A percentile compares a stretch with the other conserved stretches of the same genome.
Evolutionary conservation across 2,888 invertebrate species (phyloP).

Genomic region (Alsophila aescularia): DNA sequence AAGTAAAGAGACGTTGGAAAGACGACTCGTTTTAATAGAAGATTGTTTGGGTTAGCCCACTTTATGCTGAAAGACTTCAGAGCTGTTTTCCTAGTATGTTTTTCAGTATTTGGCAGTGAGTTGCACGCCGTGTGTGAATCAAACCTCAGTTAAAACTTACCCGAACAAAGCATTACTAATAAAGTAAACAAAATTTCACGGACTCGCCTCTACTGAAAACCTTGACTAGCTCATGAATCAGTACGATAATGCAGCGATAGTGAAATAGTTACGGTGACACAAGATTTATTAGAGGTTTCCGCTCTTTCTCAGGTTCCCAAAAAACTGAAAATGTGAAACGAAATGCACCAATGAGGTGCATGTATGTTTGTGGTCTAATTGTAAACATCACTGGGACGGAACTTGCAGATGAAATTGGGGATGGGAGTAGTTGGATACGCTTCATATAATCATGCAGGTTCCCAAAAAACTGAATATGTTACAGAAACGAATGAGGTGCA

Average conservation of each 20-base stretch:
- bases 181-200: slow-evolving; percentile 41
- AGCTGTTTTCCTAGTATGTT: slow-evolving; percentile 1
- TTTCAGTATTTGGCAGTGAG: slow-evolving; percentile 7
- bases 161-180: slow-evolving; percentile 45
- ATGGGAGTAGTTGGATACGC: too few relatives aligned
- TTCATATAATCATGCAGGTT: too few relatives aligned
- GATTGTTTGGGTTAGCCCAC: too few relatives aligned
- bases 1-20: too few relatives aligned
- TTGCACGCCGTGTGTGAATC: slow-evolving; percentile 6
- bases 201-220: slow-evolving; percentile 37
- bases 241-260: slow-evolving; percentile 39
- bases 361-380: slow-evolving; percentile 21
- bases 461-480: too few relatives aligned
- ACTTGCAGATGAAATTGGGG: too few relatives aligned
- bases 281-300: slow-evolving; percentile 55
- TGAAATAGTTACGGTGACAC: slow-evolving; percentile 42
- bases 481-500: too few relatives aligned
- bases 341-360: slow-evolving; percentile 39
- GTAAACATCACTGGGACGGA: too few relatives aligned
- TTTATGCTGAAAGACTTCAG: neutral
- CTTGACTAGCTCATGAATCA: slow-evolving; percentile 60
- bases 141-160: slow-evolving; percentile 12
- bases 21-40: too few relatives aligned
- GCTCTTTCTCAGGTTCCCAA: slow-evolving; percentile 40
- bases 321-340: neutral